Base-by-base conservation (phyloP, 2,113 vertebrate species). In the Ailurus styani region DNA sequence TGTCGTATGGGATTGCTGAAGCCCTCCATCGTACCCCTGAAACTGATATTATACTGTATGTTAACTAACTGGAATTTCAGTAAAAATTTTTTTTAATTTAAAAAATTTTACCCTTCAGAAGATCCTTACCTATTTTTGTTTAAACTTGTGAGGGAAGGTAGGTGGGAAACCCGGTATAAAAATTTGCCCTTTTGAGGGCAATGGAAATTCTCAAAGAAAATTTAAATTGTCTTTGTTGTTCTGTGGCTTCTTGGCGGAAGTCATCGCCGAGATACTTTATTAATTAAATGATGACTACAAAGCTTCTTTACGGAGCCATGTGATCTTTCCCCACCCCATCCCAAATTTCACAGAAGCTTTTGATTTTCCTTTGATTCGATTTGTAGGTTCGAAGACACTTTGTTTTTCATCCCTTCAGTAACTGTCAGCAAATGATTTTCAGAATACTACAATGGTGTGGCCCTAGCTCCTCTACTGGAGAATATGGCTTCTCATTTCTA, bases 191-290 rank as follows among this genome's bases (percentile, higher is more conserved):
- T 79, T 62, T 4, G 2, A 10, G 8, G 37, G 62, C 4, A 77
- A 12, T 54, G 88, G 82, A 77, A 75, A 96, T 66, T 27, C 31
- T 75, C 82, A 52, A 90, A 68, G 91, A 21, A 29, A 78, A 54
- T 5, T 21, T 23, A 52, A 83, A 6, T 21, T 27, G 25, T 50
- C 6, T 45, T 45, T 77, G 31, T 77, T 72, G 13, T 18, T 77
- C 62, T 47, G 52, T 87, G 83, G 45, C 9, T 82, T 87, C 37
- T 64, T 37, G 7, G 50, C 15, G n/a, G 55, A 75, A 17, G 60
- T 68, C 2, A 6, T 60, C 25, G 17, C 62, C n/a, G 14, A 52
- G 10, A 66, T 70, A 15, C 5, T 64, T 60, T 14, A 8, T 64
- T 70, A 75, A 68, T 75, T 45, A 72, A 73, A 8, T 73, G 37